Evolutionary conservation across 2,888 invertebrate genomes (phyloP), one percentile per base, ranked within the genome.

Genomic region (Rotaria sp.): DNA sequence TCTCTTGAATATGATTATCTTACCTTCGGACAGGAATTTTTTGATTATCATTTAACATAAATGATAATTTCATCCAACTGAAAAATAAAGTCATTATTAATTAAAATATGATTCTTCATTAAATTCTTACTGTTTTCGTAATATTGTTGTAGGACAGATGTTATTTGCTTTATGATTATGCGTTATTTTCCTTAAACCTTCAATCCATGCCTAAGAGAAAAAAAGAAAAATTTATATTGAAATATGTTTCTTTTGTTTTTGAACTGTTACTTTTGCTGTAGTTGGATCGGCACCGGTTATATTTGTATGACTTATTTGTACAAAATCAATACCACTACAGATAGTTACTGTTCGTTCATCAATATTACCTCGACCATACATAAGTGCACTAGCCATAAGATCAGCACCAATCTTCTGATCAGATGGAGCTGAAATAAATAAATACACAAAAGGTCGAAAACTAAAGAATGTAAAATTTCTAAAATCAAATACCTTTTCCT

Each of bases 11-110:
- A 84, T 84, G 18, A 48, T 24, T 4, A 45, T 88, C 87, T 87
- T 91, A 91, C 80, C 80, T 95, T 92, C 96, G 95, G 5, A 98
- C 96, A 4, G 98, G 97, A 87, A 99, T 97, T 92, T 96, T 96
- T 67, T 96, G 96, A 90, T 94, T 94, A 59, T 95, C 94, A 91
- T 98, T 97, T 86, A 96, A 95, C 89, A 95, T 93, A 92, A 97
- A 96, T 88, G 96, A 95, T 85, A 99, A 93, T 88, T 97, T 94
- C 96, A 97, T 97, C 99, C 99, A 99, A 94, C 98, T 99, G 92
- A 89, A 38, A 84, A 80, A 11, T 8, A 67, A 57, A 38, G 59
- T 21, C 35, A 85, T 26, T 38, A 30, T 24, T 8, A n/a, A 74
- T 26, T 38, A 24, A 30, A 55, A 41, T 50, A 87, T n/a, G n/a